Evolutionary conservation across 2,113 vertebrate genomes (phyloP), one percentile per base, ranked within the genome.

Genomic region (Aythya baeri): DNA sequence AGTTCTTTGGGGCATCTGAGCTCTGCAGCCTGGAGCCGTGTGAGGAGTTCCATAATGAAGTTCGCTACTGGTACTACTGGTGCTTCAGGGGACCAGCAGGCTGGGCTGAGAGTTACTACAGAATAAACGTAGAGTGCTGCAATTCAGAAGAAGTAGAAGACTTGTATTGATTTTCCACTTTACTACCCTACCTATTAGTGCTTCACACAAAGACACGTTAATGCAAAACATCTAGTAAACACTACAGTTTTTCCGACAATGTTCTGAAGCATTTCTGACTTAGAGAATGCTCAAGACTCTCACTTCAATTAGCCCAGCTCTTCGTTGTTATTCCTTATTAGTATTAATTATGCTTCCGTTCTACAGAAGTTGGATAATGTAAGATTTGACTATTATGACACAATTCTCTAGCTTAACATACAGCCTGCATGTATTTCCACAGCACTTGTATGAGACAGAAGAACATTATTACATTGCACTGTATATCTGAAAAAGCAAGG

Each of bases 1-100:
- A 25, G n/a, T 43, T 20, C 31, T 18, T 11, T 27, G 72, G n/a
- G 11, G 36, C 43, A 11, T 65, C 36, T 32, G 31, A 1, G 20
- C 46, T 9, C 31, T 26, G 73, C 13, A 26, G 38, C 27, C n/a
- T 9, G 18, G 21, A 17, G 23, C 43, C 4, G 0, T n/a, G 41
- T 5, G 1, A 1, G 54, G 55, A 70, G 22, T 44, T 55, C 29
- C n/a, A 0, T 4, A 1, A 4, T 4, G 16, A 16, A 73, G 59
- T 25, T 61, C 27, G 3, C 46, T 49, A 4, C 29, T 49, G 20
- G 46, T 49, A 49, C 46, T 49, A 23, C 11, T 9, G 0, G 1
- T 21, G 50, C 13, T 21, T 11, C 15, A 18, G 38, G 5, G 43
- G 0, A 34, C 8, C 50, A 17, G 41, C 0, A 1, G 16, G 31